Evolutionary conservation across 1,140 invertebrate species (phyloP).

Genomic region (Drosophila nasuta): DNA sequence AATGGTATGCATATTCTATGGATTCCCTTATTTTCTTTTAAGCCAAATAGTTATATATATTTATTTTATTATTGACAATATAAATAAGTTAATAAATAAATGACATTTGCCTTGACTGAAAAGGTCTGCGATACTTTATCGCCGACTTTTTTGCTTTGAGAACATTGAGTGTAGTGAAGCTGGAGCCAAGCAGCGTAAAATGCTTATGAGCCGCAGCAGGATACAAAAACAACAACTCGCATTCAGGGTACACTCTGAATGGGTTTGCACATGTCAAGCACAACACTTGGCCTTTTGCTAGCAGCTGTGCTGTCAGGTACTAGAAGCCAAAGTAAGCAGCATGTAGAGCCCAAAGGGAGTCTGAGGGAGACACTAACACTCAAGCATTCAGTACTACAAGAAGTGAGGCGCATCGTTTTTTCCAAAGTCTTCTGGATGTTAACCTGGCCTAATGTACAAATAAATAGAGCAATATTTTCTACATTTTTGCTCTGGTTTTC

Average conservation of each 20-base stretch:
- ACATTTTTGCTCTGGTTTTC: constrained; percentile 65
- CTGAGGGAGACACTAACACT: constrained; percentile 16
- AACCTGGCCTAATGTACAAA: constrained; percentile 73
- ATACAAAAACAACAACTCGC: constrained; percentile 46
- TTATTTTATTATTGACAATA: neutral
- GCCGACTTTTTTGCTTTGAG: neutral
- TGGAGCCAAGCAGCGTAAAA: constrained; percentile 64
- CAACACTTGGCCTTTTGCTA: constrained; percentile 79
- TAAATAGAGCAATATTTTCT: constrained; percentile 78
- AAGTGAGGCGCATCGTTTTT: constrained; percentile 35
- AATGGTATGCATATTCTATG: too few relatives aligned
- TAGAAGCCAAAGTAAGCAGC: constrained; percentile 12
- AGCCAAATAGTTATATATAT: too few relatives aligned
- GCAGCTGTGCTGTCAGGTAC: constrained; percentile 70
- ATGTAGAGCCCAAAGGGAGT: neutral
- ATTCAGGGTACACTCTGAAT: constrained; percentile 36
- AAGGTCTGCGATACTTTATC: constrained; percentile 1
- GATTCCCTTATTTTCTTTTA: too few relatives aligned
- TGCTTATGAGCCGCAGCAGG: constrained; percentile 62
- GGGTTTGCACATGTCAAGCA: constrained; percentile 74
- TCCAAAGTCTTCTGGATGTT: constrained; percentile 41
- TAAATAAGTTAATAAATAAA: constrained; percentile 14
- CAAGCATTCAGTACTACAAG: constrained; percentile 4
- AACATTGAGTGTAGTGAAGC: neutral
- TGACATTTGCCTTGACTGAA: constrained; percentile 1